Conservation (phyloP, 2,888 invertebrate genomes). For the Orthosia cruda region DNA sequence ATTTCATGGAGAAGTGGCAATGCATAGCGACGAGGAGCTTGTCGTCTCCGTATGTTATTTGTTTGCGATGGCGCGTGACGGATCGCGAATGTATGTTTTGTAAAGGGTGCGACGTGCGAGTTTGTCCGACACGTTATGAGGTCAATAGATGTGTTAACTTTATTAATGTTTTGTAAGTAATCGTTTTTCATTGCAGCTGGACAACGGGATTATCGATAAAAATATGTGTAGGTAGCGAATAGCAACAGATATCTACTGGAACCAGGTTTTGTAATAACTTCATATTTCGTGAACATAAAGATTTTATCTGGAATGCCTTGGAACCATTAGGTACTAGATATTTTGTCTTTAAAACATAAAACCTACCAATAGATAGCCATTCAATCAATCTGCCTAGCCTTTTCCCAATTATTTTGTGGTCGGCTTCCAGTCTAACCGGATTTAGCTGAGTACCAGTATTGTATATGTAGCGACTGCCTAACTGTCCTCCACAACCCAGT, state of each 20-base stretch:
- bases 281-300: not conserved
- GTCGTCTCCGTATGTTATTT: slow-evolving; percentile 46
- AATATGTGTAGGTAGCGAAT: not conserved
- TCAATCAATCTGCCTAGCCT: too few relatives aligned
- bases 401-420: too few relatives aligned
- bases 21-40: slow-evolving; percentile 38
- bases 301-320: too few relatives aligned
- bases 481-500: too few relatives aligned
- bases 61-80: slow-evolving; percentile 64
- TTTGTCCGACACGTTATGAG: slow-evolving; percentile 72
- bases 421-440: too few relatives aligned
- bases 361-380: too few relatives aligned
- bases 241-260: too few relatives aligned
- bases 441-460: too few relatives aligned
- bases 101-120: slow-evolving; percentile 67
- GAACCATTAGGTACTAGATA: too few relatives aligned
- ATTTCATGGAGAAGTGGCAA: slow-evolving; percentile 14
- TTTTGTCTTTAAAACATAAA: too few relatives aligned
- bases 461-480: too few relatives aligned
- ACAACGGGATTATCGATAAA: slow-evolving; percentile 44
- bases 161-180: slow-evolving; percentile 67
- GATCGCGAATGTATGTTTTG: slow-evolving; percentile 65
- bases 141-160: slow-evolving; percentile 74
- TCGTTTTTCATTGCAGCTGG: slow-evolving; percentile 58
- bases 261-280: too few relatives aligned